These are phyloP conservation scores for Castor canadensis DNA, from an alignment of 2,113 vertebrate species.

Conservation along the genomic window DNA sequence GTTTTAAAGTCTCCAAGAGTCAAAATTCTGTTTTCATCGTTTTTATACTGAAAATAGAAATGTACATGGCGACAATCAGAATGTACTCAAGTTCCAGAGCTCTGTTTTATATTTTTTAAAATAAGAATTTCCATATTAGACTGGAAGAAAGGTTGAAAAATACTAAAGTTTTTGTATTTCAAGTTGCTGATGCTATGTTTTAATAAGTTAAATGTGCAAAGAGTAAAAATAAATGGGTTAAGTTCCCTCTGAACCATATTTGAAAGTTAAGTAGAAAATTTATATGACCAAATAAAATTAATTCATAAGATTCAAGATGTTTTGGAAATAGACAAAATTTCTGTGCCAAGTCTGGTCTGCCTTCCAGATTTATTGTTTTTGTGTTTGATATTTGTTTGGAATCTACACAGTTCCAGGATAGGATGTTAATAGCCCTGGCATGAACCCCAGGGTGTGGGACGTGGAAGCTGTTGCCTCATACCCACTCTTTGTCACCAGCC, in stretches of 20 bases:
- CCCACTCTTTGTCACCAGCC: not conserved
- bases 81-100: not conserved
- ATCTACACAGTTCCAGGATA: not conserved
- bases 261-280: conserved; percentile 44
- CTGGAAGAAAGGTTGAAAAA: not conserved
- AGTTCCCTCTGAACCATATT: not conserved
- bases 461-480: not conserved
- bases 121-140: not conserved
- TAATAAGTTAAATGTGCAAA: not conserved
- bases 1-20: not conserved
- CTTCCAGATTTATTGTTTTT: conserved; percentile 27
- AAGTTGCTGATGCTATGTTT: not conserved
- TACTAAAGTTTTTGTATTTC: not conserved
- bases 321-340: conserved; percentile 1
- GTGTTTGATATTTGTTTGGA: not conserved
- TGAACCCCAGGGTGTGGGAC: not conserved
- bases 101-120: not conserved
- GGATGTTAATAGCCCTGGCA: not conserved
- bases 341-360: not conserved
- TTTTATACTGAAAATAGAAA: not conserved
- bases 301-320: not conserved
- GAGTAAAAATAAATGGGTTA: not conserved
- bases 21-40: not conserved
- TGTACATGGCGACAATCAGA: not conserved
- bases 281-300: conserved; percentile 32